Percentiles rank a stretch among this genome's conserved stretches.
Conservation (phyloP, 2,888 invertebrate genomes). For the Drosophila putrida region DNA sequence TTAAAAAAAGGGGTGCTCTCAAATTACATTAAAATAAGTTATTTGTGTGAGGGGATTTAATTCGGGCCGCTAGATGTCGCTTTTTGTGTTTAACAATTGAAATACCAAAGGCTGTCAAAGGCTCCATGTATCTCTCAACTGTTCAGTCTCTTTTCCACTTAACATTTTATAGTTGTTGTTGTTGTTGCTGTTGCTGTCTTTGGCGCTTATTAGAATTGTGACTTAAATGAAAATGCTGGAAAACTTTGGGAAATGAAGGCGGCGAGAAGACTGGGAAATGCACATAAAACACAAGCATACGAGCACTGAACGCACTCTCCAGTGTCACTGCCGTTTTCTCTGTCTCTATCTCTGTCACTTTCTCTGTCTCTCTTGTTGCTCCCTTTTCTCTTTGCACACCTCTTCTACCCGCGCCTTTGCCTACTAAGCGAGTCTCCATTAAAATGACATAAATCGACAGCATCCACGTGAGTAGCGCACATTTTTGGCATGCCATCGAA, state of each 20-base stretch:
- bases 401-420: neutral
- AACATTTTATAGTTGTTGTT: conserved; percentile 4
- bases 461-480: conserved; percentile 50
- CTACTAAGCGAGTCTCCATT: conserved; percentile 52
- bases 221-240: conserved; percentile 28
- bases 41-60: conserved; percentile 8
- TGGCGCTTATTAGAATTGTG: conserved; percentile 44
- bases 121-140: neutral
- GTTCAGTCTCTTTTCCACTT: neutral
- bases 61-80: conserved; percentile 16
- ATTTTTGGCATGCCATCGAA: conserved; percentile 54
- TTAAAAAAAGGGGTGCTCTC: neutral
- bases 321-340: too few species aligned
- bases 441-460: conserved; percentile 65
- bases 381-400: too few species aligned
- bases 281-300: conserved; percentile 29
- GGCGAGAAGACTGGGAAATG: neutral
- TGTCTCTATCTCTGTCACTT: neutral
- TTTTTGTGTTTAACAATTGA: conserved; percentile 7
- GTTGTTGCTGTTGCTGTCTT: conserved; percentile 6
- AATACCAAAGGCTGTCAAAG: conserved; percentile 11
- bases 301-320: conserved; percentile 1
- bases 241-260: neutral
- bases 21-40: conserved; percentile 2
- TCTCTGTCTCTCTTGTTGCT: neutral